phyloP scores from a whole-genome alignment of 2,888 invertebrate species.

The Heteromyza rotundicornis region DNA sequence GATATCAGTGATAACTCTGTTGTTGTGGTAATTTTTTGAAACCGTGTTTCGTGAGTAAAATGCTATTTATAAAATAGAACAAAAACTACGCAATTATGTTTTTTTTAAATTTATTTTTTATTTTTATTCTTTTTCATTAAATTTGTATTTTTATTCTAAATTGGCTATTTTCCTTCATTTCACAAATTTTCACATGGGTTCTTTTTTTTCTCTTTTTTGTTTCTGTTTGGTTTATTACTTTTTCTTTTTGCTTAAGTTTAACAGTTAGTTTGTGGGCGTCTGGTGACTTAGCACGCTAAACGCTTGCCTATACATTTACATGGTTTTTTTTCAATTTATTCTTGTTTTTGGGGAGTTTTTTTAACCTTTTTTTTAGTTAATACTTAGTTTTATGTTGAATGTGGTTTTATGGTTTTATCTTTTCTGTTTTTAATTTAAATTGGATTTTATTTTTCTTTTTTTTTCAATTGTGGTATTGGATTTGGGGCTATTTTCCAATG shows the following conservation, averaged over 20 bases:
- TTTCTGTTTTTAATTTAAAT: too few species aligned
- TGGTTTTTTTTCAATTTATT: background rate
- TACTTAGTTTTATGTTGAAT: constrained; percentile 13
- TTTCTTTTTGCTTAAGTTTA: constrained; percentile 13
- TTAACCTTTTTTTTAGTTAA: constrained; percentile 15
- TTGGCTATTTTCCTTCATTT: constrained; percentile 43
- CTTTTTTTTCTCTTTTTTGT: constrained; percentile 43
- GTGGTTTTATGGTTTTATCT: constrained; percentile 5
- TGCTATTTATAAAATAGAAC: constrained; percentile 6
- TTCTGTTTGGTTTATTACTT: too few species aligned
- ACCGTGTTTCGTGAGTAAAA: too few species aligned
- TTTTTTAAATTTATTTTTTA: constrained; percentile 23
- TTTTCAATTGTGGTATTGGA: background rate
- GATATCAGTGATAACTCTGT: too few species aligned
- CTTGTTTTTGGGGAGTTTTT: background rate
- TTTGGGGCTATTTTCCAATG: too few species aligned
- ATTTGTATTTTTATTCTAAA: constrained; percentile 46
- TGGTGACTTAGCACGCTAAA: too few species aligned
- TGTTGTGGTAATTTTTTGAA: too few species aligned
- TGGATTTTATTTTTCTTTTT: background rate
- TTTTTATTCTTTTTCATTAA: constrained; percentile 20
- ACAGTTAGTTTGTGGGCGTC: constrained; percentile 19
- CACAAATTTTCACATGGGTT: background rate
- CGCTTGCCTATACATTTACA: background rate
- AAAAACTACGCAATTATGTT: too few species aligned